Percentiles rank a stretch among this genome's conserved stretches.
Evolutionary conservation across 2,113 vertebrate genomes (phyloP).

Genomic region (Calyptomena viridis): DNA sequence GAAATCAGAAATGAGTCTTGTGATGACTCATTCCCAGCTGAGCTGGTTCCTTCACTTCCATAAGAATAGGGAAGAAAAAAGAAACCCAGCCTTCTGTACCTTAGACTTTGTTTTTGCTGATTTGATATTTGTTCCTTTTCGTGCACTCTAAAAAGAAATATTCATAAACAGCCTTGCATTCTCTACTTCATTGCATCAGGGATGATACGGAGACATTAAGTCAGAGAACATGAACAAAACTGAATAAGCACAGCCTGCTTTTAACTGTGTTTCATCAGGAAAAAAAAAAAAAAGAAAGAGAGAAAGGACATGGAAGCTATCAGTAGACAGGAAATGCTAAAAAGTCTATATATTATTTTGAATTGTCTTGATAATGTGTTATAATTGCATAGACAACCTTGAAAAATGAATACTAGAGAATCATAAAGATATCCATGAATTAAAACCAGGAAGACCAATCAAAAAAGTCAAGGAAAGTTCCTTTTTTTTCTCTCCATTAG

Average conservation of each 20-base stretch:
- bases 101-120: background rate
- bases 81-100: background rate
- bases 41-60: conserved; percentile 4
- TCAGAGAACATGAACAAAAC: conserved; percentile 6
- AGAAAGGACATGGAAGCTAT: conserved; percentile 72
- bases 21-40: background rate
- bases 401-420: conserved; percentile 65
- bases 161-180: background rate
- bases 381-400: conserved; percentile 74
- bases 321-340: conserved; percentile 71
- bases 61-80: conserved; percentile 14
- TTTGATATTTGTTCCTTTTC: conserved; percentile 12
- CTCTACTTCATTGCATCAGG: conserved; percentile 3
- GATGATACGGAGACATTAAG: background rate
- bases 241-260: background rate
- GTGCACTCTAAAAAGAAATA: conserved; percentile 13
- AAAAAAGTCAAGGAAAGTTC: conserved; percentile 26
- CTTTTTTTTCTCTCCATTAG: conserved; percentile 51
- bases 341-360: conserved; percentile 74
- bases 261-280: background rate
- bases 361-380: conserved; percentile 71
- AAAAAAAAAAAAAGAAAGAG: background rate
- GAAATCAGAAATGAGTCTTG: conserved; percentile 30
- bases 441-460: conserved; percentile 66
- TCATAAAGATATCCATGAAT: conserved; percentile 65